Evolutionary conservation across 2,113 vertebrate species (phyloP).

Genomic region (Talpa occidentalis): DNA sequence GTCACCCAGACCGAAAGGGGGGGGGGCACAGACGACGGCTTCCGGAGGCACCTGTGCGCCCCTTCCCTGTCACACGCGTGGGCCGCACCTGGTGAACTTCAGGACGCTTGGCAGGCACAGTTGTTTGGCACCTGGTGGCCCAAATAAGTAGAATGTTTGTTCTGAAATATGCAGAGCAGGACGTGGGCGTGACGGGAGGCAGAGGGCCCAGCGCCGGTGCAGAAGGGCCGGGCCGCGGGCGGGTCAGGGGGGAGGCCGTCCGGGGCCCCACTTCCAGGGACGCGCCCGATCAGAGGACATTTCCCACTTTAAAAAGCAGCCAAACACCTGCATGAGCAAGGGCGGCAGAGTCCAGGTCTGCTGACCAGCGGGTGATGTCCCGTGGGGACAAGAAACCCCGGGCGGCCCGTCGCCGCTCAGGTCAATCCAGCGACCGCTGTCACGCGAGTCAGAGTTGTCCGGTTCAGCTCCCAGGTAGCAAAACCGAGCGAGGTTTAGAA

Average conservation of each 20-base stretch:
- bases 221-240: background rate
- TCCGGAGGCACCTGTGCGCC: background rate
- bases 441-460: background rate
- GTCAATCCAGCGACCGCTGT: background rate
- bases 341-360: too few relatives aligned
- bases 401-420: too few relatives aligned
- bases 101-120: constrained; percentile 72
- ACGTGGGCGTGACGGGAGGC: constrained; percentile 30
- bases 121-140: constrained; percentile 36
- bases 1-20: constrained; percentile 46
- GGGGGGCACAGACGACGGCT: background rate
- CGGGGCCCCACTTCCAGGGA: too few relatives aligned
- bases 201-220: constrained; percentile 8
- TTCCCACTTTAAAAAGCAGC: background rate
- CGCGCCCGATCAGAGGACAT: background rate
- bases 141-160: background rate
- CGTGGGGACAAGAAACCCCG: fast-evolving
- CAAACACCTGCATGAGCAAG: too few relatives aligned
- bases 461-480: background rate
- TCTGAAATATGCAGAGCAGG: constrained; percentile 37
- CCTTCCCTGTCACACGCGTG: background rate
- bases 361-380: background rate
- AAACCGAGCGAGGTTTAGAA: background rate
- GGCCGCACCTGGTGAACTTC: constrained; percentile 70
- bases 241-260: fast-evolving